These are phyloP conservation scores for Oligia latruncula DNA, from an alignment of 2,888 invertebrate genomes.

Conservation along the genomic window DNA sequence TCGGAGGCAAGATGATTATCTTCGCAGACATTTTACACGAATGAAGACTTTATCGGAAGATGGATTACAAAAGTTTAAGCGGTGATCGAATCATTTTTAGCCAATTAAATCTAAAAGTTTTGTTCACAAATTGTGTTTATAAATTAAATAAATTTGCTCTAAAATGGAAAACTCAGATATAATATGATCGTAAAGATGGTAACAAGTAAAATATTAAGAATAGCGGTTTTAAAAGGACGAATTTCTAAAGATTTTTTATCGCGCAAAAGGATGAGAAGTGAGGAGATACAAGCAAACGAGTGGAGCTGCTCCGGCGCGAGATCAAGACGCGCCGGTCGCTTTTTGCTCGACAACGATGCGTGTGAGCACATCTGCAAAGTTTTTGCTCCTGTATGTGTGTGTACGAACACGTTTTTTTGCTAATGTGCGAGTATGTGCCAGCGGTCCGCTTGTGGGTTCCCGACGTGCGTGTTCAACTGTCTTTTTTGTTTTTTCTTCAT, in stretches of 20 bases:
- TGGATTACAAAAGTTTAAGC: constrained; percentile 60
- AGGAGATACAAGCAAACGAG: constrained; percentile 61
- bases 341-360: constrained; percentile 81
- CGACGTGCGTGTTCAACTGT: constrained; percentile 75
- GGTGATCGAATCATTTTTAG: constrained; percentile 43
- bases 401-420: constrained; percentile 75
- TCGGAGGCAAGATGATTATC: constrained; percentile 54
- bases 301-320: constrained; percentile 70
- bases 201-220: not conserved
- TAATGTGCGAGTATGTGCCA: constrained; percentile 73
- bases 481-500: constrained; percentile 75
- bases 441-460: constrained; percentile 74
- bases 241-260: constrained; percentile 29
- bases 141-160: not conserved
- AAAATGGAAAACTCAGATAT: not conserved
- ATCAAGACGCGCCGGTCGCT: constrained; percentile 76
- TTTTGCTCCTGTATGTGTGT: constrained; percentile 77
- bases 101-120: constrained; percentile 40
- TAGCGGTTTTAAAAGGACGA: constrained; percentile 1
- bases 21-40: constrained; percentile 55
- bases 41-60: constrained; percentile 59
- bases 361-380: constrained; percentile 86
- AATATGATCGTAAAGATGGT: not conserved
- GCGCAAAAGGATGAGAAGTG: constrained; percentile 36
- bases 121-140: not conserved